phyloP scores from a whole-genome alignment of 2,888 invertebrate species.

The Phyllotreta striolata region DNA sequence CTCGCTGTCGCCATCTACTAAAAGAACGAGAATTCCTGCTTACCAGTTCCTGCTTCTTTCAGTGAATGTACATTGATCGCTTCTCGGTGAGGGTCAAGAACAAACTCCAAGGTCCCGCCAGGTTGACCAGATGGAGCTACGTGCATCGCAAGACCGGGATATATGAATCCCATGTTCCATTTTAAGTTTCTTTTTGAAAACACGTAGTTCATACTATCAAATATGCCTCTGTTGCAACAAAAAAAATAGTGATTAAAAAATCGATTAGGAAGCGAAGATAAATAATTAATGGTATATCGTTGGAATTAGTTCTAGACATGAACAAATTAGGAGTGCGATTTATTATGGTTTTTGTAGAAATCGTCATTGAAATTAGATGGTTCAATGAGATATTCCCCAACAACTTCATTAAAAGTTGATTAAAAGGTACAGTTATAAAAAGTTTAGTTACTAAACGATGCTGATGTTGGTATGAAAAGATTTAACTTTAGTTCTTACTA shows the following conservation, averaged over 20 bases:
- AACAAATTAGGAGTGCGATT: not conserved
- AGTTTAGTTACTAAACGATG: too few relatives aligned
- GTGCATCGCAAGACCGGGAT: slow-evolving; percentile 79
- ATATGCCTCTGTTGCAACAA: slow-evolving; percentile 35
- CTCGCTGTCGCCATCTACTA: slow-evolving; percentile 23
- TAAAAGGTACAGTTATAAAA: too few relatives aligned
- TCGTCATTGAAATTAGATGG: slow-evolving; percentile 8
- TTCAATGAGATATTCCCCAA: too few relatives aligned
- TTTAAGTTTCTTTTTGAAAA: slow-evolving; percentile 76
- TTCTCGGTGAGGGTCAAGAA: slow-evolving; percentile 70
- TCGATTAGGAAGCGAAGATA: not conserved
- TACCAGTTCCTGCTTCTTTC: slow-evolving; percentile 72
- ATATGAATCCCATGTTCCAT: slow-evolving; percentile 77
- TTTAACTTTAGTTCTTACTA: too few relatives aligned
- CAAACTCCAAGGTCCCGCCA: slow-evolving; percentile 78
- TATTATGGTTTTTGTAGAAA: not conserved
- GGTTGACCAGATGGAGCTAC: slow-evolving; percentile 76
- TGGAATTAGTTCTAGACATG: too few relatives aligned
- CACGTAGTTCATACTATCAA: slow-evolving; percentile 73
- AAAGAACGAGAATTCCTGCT: slow-evolving; percentile 32
- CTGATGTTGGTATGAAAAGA: too few relatives aligned
- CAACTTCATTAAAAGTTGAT: too few relatives aligned
- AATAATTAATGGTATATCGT: too few relatives aligned
- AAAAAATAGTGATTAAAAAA: not conserved
- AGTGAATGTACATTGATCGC: slow-evolving; percentile 63